Percentiles rank a stretch among this genome's conserved stretches.
These are phyloP conservation scores for Trilocha varians DNA, from an alignment of 2,888 invertebrate species.

Conservation along the genomic window DNA sequence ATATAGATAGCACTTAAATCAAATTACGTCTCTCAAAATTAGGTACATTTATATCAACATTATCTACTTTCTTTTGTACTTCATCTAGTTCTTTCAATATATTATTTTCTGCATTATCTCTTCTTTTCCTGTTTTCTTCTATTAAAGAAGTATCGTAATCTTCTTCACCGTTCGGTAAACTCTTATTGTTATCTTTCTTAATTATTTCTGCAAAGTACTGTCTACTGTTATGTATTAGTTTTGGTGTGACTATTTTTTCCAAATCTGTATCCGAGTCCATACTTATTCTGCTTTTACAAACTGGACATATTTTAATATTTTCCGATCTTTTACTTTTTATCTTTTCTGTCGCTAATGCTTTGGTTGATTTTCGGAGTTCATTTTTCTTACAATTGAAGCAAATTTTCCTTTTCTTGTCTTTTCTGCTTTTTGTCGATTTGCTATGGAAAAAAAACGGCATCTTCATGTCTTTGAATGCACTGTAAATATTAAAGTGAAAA, in stretches of 20 bases:
- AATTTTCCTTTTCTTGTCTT: conserved; percentile 32
- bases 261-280: conserved; percentile 1
- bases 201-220: conserved; percentile 14
- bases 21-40: conserved; percentile 1
- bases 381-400: conserved; percentile 21
- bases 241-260: conserved; percentile 7
- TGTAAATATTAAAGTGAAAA: conserved; percentile 24
- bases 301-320: conserved; percentile 17
- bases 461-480: conserved; percentile 33
- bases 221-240: conserved; percentile 21
- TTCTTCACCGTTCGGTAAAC: neutral
- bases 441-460: conserved; percentile 59
- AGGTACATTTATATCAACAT: conserved; percentile 14
- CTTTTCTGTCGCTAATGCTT: neutral
- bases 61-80: conserved; percentile 27
- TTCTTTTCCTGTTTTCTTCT: conserved; percentile 10
- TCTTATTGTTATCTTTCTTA: neutral
- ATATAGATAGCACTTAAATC: neutral
- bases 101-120: conserved; percentile 17
- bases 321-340: conserved; percentile 19
- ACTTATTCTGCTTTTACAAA: conserved; percentile 19
- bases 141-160: neutral
- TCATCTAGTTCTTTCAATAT: conserved; percentile 28
- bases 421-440: conserved; percentile 25
- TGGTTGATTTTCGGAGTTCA: conserved; percentile 2